A percentile compares a stretch with the other conserved stretches of the same genome.
Conservation (phyloP, 2,888 invertebrate genomes). For the Blastobasis adustella region DNA sequence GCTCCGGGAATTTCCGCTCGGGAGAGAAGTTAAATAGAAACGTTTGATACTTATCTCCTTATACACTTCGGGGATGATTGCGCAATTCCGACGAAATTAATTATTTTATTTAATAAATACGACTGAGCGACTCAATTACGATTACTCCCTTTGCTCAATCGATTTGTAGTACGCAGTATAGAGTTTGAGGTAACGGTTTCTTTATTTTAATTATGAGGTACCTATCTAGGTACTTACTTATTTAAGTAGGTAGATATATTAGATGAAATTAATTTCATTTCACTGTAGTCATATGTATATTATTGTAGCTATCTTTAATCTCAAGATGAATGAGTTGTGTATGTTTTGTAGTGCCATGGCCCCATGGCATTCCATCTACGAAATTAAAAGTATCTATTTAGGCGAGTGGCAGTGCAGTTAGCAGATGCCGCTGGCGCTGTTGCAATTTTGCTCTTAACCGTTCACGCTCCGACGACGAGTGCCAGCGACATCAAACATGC, state of each 20-base stretch:
- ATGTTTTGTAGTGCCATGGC: no score
- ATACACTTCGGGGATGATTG: conserved; percentile 71
- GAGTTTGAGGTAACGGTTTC: not conserved
- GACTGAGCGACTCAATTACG: not conserved
- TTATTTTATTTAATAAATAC: conserved; percentile 38
- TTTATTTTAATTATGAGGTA: not conserved
- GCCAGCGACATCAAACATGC: conserved; percentile 69
- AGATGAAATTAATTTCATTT: not conserved
- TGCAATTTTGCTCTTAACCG: conserved; percentile 68
- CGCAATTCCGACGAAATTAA: conserved; percentile 60
- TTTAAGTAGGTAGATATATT: not conserved
- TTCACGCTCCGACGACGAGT: conserved; percentile 67
- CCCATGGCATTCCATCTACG: conserved; percentile 59
- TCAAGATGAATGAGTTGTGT: no score
- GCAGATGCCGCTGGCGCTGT: conserved; percentile 66
- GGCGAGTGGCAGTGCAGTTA: conserved; percentile 43
- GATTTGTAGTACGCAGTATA: not conserved
- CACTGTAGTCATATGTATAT: no score
- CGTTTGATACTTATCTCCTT: conserved; percentile 74
- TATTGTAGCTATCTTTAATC: no score
- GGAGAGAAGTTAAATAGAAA: conserved; percentile 72
- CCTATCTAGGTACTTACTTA: not conserved
- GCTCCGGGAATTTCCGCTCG: conserved; percentile 68
- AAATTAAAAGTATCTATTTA: conserved; percentile 70
- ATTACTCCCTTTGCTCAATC: not conserved